These are phyloP conservation scores for Pristionchus entomophagus DNA, from an alignment of 2,888 invertebrate species.

Conservation along the genomic window DNA sequence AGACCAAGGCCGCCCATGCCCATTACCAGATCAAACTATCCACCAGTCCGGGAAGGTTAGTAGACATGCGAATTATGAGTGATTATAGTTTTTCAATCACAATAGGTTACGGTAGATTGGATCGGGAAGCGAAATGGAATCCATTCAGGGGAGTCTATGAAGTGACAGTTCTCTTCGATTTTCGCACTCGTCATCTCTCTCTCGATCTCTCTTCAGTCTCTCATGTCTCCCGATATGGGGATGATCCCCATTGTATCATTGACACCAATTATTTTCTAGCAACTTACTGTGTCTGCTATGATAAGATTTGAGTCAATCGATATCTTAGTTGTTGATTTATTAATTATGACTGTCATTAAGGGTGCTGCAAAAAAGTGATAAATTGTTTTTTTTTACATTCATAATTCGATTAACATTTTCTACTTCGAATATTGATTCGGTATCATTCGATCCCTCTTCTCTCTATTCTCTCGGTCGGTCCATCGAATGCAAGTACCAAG, in stretches of 20 bases:
- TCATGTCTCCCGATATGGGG: conserved; percentile 87
- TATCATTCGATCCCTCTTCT: no score
- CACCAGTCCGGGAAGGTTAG: conserved; percentile 6
- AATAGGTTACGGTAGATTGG: no score
- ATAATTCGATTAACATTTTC: no score
- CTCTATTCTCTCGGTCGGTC: no score
- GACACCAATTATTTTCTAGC: conserved; percentile 75
- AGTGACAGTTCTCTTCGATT: conserved; percentile 37
- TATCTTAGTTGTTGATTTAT: not conserved
- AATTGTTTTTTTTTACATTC: no score
- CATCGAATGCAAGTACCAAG: no score
- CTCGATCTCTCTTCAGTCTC: conserved; percentile 85
- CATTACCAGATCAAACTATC: conserved; percentile 15
- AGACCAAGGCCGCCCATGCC: conserved; percentile 11
- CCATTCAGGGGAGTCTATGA: conserved; percentile 44
- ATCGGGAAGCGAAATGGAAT: no score
- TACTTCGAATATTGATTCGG: no score
- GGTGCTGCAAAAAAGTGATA: no score
- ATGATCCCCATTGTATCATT: conserved; percentile 87
- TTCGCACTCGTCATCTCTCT: conserved; percentile 77
- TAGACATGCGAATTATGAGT: no score
- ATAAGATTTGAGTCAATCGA: conserved; percentile 59
- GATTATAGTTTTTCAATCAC: no score
- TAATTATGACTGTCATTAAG: no score
- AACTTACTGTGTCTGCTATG: conserved; percentile 74